A percentile compares a stretch with the other conserved stretches of the same genome.
Conservation (phyloP, 2,888 invertebrate species). For the Euphydryas editha region DNA sequence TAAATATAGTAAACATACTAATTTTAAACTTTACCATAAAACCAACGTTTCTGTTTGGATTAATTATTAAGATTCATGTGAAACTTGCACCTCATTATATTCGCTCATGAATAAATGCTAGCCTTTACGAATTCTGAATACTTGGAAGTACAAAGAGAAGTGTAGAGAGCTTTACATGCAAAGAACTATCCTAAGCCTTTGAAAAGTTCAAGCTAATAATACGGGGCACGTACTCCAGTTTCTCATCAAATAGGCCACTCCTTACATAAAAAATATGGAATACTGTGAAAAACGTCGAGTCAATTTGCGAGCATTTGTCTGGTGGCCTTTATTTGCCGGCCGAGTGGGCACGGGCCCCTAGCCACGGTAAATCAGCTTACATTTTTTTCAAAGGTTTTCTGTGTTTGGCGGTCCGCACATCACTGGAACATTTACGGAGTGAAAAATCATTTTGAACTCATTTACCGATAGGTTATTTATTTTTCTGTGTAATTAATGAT, state of each 20-base stretch:
- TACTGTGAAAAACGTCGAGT: slow-evolving; percentile 79
- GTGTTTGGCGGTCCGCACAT: slow-evolving; percentile 76
- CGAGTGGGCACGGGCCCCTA: slow-evolving; percentile 67
- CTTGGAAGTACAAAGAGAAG: slow-evolving; percentile 29
- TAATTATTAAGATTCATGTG: slow-evolving; percentile 32
- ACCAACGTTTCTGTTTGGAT: slow-evolving; percentile 21
- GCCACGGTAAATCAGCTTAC: slow-evolving; percentile 81
- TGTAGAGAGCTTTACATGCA: slow-evolving; percentile 27
- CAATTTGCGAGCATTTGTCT: slow-evolving; percentile 82
- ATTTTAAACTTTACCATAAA: slow-evolving; percentile 3
- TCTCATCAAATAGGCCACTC: slow-evolving; percentile 53
- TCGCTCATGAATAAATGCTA: slow-evolving; percentile 31
- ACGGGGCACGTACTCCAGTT: slow-evolving; percentile 37
- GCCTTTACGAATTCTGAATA: slow-evolving; percentile 34
- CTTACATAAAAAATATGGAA: slow-evolving; percentile 65
- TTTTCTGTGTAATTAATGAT: neutral
- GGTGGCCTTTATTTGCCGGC: slow-evolving; percentile 81
- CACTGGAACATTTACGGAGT: slow-evolving; percentile 60
- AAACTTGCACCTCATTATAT: slow-evolving; percentile 34
- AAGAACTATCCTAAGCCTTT: slow-evolving; percentile 34
- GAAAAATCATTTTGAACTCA: slow-evolving; percentile 71
- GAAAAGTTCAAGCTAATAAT: slow-evolving; percentile 34
- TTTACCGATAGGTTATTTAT: slow-evolving; percentile 43
- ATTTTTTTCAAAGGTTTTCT: slow-evolving; percentile 80
- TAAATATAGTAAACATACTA: neutral